Evolutionary conservation across 2,113 vertebrate genomes (phyloP), one percentile per base, ranked within the genome.

Genomic region (Ochotona curzoniae): DNA sequence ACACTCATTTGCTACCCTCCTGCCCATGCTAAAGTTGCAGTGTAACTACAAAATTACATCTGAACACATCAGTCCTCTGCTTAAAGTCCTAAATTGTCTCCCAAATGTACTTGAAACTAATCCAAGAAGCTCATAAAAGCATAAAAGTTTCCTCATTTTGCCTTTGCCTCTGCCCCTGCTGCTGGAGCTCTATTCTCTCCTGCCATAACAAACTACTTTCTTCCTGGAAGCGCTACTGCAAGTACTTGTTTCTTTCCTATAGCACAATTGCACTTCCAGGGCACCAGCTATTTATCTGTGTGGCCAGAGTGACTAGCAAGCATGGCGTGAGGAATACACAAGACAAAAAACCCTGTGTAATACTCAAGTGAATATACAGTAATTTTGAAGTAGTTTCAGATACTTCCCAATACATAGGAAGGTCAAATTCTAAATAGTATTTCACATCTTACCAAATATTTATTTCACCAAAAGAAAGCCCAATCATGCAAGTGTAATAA

Each of bases 331-430:
- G 30, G 35, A 81, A 90, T 74, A 88, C 2, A 73, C 1, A 38
- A 86, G 25, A 95, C 23, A 85, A 35, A 90, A 90, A 54, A 80
- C 83, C 87, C 7, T 92, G 60, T 47, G 70, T 87, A 90, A 79
- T 47, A 61, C 86, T 63, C 44, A 51, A 93, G 73, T n/a, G 14
- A 54, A 57, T 23, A 80, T 38, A 87, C 80, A 49, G 64, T 88
- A 13, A 85, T 70, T 89, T 90, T 85, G 92, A 87, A 90, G 86
- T 12, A 76, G 78, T 83, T 90, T 92, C 63, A 88, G 90, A 89
- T 61, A 82, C 14, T 91, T 88, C 23, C 44, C 79, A 92, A 80
- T 75, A 87, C 23, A 32, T 0, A 35, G 11, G 49, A 49, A 86
- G 28, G 78, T 84, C 8, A 80, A 75, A 2, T 0, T 20, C 49